These are phyloP conservation scores for Cheilosia urbana DNA, from an alignment of 2,888 invertebrate species.

Conservation along the genomic window DNA sequence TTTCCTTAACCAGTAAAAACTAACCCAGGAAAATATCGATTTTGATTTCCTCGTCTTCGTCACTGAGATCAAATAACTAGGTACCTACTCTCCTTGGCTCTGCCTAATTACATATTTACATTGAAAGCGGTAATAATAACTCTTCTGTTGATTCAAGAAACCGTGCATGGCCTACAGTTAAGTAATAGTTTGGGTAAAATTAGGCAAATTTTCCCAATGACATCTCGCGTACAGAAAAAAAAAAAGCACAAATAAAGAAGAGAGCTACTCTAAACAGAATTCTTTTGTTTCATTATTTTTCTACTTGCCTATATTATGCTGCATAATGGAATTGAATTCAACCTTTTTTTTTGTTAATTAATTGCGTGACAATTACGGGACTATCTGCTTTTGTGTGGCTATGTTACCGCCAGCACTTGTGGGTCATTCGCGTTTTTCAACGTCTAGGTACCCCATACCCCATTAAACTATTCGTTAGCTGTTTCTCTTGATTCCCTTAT, in stretches of 20 bases:
- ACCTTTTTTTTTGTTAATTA: slow-evolving; percentile 15
- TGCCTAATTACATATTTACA: not conserved
- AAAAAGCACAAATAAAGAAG: slow-evolving; percentile 11
- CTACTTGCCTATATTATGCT: slow-evolving; percentile 4
- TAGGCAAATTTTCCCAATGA: slow-evolving; percentile 7
- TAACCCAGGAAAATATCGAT: slow-evolving; percentile 60
- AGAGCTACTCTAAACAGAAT: slow-evolving; percentile 35
- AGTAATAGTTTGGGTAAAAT: slow-evolving; percentile 24
- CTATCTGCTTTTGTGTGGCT: slow-evolving; percentile 46
- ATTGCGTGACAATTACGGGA: slow-evolving; percentile 68
- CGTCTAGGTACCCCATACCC: slow-evolving; percentile 10
- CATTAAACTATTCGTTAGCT: slow-evolving; percentile 41
- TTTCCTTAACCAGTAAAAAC: not conserved
- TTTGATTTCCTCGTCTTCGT: slow-evolving; percentile 24
- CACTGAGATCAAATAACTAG: not conserved
- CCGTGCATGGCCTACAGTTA: slow-evolving; percentile 8
- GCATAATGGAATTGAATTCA: slow-evolving; percentile 47
- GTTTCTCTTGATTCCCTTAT: slow-evolving; percentile 60
- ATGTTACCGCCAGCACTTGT: slow-evolving; percentile 47
- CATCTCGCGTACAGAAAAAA: not conserved
- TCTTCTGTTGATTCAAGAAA: slow-evolving; percentile 9
- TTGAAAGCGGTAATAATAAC: too few species aligned
- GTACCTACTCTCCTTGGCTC: too few species aligned
- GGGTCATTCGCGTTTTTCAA: slow-evolving; percentile 56
- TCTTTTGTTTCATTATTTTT: slow-evolving; percentile 45